Evolutionary conservation across 2,113 vertebrate species (phyloP).

Genomic region (Cyphomyrus discorhynchus): DNA sequence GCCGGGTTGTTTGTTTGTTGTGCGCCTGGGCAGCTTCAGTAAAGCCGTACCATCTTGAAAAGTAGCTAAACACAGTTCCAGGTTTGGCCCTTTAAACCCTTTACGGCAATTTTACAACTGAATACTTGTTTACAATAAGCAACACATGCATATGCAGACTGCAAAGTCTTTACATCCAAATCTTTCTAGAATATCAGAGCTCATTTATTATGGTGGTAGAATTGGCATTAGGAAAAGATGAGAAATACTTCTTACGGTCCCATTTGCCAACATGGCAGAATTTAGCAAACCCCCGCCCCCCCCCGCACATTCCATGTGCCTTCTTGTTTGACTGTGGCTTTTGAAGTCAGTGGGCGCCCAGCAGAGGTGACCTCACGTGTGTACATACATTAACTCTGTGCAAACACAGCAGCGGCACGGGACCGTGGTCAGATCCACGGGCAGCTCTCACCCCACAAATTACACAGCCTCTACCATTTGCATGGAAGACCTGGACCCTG

Average conservation of each 20-base stretch:
- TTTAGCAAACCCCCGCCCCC: not conserved
- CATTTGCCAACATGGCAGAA: not conserved
- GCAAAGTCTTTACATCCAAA: not conserved
- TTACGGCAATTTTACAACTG: not conserved
- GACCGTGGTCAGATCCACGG: not conserved
- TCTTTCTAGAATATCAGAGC: not conserved
- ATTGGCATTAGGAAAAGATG: not conserved
- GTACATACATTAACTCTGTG: constrained; percentile 35
- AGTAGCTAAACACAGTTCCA: not conserved
- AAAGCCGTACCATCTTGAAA: not conserved
- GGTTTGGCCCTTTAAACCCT: not conserved
- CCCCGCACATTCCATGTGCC: not conserved
- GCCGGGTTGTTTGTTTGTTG: not conserved
- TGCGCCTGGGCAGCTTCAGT: not conserved
- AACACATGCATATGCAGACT: not conserved
- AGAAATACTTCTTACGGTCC: not conserved
- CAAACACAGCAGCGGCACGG: constrained; percentile 14
- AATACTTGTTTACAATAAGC: not conserved
- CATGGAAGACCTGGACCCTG: not conserved
- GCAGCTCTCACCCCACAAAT: not conserved
- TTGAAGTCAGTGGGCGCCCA: constrained; percentile 31
- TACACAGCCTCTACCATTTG: not conserved
- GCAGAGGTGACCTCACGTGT: constrained; percentile 25
- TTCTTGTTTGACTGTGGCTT: constrained; percentile 31
- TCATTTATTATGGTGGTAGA: not conserved